Conservation (phyloP, 2,888 invertebrate species). For the Panorpa germanica region DNA sequence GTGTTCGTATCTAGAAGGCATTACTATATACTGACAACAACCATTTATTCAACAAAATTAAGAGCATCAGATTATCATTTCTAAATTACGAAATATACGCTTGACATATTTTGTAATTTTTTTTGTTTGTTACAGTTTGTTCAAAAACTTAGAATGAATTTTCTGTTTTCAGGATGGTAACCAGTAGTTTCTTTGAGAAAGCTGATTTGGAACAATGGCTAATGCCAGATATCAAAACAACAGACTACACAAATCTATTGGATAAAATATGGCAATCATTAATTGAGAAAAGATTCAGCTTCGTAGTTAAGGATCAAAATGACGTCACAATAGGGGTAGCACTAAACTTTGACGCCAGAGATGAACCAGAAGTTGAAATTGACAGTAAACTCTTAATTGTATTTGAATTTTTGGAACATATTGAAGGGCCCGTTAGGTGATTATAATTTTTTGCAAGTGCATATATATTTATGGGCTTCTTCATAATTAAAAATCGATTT, state of each 20-base stretch:
- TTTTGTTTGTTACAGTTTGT: no score
- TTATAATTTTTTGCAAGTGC: no score
- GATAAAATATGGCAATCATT: slow-evolving; percentile 49
- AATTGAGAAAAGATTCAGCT: slow-evolving; percentile 51
- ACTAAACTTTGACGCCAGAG: slow-evolving; percentile 62
- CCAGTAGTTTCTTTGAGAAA: slow-evolving; percentile 69
- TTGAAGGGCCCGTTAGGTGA: slow-evolving; percentile 56
- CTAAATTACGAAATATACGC: no score
- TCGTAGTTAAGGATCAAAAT: slow-evolving; percentile 38
- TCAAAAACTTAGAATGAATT: no score
- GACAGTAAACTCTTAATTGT: slow-evolving; percentile 47
- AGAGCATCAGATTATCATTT: no score
- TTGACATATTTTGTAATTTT: no score
- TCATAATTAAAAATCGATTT: no score
- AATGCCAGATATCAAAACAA: slow-evolving; percentile 41
- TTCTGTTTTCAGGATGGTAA: slow-evolving; percentile 57
- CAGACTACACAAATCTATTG: slow-evolving; percentile 51
- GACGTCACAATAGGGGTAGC: slow-evolving; percentile 44
- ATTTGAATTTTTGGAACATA: slow-evolving; percentile 57
- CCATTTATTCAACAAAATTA: no score
- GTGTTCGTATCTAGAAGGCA: no score
- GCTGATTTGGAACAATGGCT: slow-evolving; percentile 71
- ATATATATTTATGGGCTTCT: no score
- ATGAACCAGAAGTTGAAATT: slow-evolving; percentile 59
- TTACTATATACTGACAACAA: no score